Percentiles rank a stretch among this genome's conserved stretches.
phyloP scores from a whole-genome alignment of 2,888 invertebrate species.

The Siphlonurus alternatus region DNA sequence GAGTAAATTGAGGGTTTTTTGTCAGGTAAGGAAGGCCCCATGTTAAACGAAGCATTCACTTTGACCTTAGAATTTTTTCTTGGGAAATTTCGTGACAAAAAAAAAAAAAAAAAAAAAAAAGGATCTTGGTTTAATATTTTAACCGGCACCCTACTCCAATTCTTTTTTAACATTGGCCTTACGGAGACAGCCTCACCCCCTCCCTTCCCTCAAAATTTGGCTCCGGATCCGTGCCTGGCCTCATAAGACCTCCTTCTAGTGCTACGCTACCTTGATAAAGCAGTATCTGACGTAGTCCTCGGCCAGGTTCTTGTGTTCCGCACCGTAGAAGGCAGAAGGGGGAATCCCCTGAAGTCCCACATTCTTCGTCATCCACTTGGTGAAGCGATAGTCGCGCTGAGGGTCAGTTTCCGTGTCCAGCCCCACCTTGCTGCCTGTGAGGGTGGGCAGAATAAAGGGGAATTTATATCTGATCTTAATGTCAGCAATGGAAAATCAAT shows the following conservation, averaged over 20 bases:
- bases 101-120: too few species aligned
- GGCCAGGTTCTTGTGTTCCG: conserved; percentile 57
- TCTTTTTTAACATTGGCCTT: background rate
- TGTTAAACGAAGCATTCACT: too few species aligned
- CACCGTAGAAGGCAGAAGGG: conserved; percentile 81
- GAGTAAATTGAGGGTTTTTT: too few species aligned
- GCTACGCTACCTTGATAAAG: conserved; percentile 91
- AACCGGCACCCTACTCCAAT: too few species aligned
- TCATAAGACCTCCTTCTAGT: conserved; percentile 15
- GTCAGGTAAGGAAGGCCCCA: too few species aligned
- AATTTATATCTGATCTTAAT: background rate
- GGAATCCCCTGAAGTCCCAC: conserved; percentile 88
- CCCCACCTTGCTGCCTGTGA: conserved; percentile 45
- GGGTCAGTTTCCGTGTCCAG: conserved; percentile 50
- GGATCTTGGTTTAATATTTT: too few species aligned
- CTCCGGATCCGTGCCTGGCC: background rate
- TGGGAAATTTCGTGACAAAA: too few species aligned
- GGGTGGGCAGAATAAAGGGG: background rate
- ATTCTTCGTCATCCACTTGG: conserved; percentile 89
- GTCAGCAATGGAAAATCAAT: too few species aligned
- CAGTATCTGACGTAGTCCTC: conserved; percentile 84
- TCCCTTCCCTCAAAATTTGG: background rate
- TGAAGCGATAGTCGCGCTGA: conserved; percentile 77
- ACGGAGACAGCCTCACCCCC: background rate
- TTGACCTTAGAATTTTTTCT: too few species aligned